Percentiles rank a stretch among this genome's conserved stretches.
Evolutionary conservation across 1,140 invertebrate genomes (phyloP).

Genomic region (Drosophila ogumai): DNA sequence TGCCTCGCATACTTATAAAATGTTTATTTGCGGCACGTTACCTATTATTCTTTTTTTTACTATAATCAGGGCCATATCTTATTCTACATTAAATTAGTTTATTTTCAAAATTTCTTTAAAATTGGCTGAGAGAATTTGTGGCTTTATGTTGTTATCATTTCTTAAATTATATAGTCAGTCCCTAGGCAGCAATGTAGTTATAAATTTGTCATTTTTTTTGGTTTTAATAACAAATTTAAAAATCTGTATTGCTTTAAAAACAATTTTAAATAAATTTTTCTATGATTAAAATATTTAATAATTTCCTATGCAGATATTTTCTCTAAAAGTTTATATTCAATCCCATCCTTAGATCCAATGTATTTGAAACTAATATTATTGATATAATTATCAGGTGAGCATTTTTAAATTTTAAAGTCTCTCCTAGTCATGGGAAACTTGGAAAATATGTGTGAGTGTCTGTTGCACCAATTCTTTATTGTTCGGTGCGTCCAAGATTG

Average conservation of each 20-base stretch:
- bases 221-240: not conserved
- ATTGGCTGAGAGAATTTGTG: too few species aligned
- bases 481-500: constrained; percentile 15
- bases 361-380: not conserved
- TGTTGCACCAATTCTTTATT: constrained; percentile 13
- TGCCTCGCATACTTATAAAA: constrained; percentile 6
- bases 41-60: constrained; percentile 8
- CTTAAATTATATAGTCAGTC: not conserved
- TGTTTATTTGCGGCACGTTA: constrained; percentile 6
- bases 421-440: not conserved
- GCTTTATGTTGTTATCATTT: not conserved
- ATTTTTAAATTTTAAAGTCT: not conserved
- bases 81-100: not conserved
- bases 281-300: too few species aligned
- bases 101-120: not conserved
- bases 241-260: too few species aligned
- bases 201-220: not conserved
- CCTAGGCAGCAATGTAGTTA: not conserved
- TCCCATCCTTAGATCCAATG: too few species aligned
- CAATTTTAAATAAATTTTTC: too few species aligned
- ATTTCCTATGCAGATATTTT: too few species aligned
- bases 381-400: not conserved
- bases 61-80: not conserved
- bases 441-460: not conserved
- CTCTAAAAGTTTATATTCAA: too few species aligned